Base-by-base conservation (phyloP, 35 echinoderm and acorn worm genomes). In the Heliocidaris tuberculata region DNA sequence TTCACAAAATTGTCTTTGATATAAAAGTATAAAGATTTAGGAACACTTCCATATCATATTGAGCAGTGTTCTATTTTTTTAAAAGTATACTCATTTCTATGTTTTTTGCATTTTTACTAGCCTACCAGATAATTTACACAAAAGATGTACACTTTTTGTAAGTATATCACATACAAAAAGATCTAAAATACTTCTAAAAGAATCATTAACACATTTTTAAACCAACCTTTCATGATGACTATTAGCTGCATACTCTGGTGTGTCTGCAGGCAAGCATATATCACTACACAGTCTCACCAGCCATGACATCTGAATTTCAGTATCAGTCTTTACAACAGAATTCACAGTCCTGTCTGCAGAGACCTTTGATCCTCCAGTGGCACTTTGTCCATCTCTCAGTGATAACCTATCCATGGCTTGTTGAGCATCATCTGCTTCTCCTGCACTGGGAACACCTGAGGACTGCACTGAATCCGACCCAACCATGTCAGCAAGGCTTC, bases 281-380 rank as follows among this genome's bases (percentile, higher is more conserved):
- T 96, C 95, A 31, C 89, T 93, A 85, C 97, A 97, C 92, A 95
- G 96, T 86, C 47, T 95, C 13, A 97, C 60, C 54, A 97, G 30
- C 97, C 97, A 97, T 2, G 97, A 96, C 92, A 96, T 96, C 31
- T 21, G 13, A 48, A 59, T 15, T 86, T 78, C 32, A n/a, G 11
- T 30, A 13, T 94, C 91, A 2, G 17, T 31, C 91, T 21, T 32
- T 91, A 32, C 85, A 86, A 12, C 31, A 47, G 87, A 6, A 6
- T 32, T 47, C 19, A 48, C 87, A 47, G 87, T 89, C 31, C 87
- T 42, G 12, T 42, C 31, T 17, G 47, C 87, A 89, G 65, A 27
- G 19, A n/a, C 65, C 87, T 89, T 19, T 48, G 31, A 42, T 47
- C 87, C 4, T 89, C 47, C 87, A 89, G 31, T 47, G 87, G 65